phyloP scores from a whole-genome alignment of 2,797 vertebrate genomes.

The Clamator glandarius region DNA sequence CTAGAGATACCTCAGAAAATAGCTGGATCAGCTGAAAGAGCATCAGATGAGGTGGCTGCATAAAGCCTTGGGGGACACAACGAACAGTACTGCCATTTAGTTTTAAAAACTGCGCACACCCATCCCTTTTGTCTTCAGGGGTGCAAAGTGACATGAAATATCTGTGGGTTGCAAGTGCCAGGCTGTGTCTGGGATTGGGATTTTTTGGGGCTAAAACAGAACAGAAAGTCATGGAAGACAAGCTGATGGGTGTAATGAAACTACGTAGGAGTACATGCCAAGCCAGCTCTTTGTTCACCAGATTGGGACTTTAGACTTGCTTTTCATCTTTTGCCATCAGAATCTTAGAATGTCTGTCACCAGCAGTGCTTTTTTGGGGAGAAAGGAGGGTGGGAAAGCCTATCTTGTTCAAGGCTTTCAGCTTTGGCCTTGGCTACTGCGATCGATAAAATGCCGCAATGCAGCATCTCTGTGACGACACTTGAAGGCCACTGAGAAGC shows the following conservation, averaged over 20 bases:
- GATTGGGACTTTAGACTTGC: background rate
- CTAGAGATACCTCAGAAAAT: background rate
- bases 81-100: fast-evolving
- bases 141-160: background rate
- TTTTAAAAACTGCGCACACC: fast-evolving
- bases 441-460: conserved; percentile 66
- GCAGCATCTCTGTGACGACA: conserved; percentile 62
- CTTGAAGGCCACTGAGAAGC: conserved; percentile 42
- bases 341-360: background rate
- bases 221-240: background rate
- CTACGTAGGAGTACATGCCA: background rate
- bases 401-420: background rate
- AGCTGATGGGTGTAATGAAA: background rate
- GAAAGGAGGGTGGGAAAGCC: background rate
- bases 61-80: background rate
- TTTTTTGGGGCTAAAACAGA: background rate
- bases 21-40: background rate
- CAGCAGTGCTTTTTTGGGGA: background rate
- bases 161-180: background rate
- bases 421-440: conserved; percentile 1
- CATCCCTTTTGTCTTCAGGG: fast-evolving
- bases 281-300: background rate
- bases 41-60: background rate
- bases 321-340: background rate
- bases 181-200: background rate